Evolutionary conservation across 2,888 invertebrate species (phyloP), one percentile per base, ranked within the genome.

Genomic region (Aphidius colemani): DNA sequence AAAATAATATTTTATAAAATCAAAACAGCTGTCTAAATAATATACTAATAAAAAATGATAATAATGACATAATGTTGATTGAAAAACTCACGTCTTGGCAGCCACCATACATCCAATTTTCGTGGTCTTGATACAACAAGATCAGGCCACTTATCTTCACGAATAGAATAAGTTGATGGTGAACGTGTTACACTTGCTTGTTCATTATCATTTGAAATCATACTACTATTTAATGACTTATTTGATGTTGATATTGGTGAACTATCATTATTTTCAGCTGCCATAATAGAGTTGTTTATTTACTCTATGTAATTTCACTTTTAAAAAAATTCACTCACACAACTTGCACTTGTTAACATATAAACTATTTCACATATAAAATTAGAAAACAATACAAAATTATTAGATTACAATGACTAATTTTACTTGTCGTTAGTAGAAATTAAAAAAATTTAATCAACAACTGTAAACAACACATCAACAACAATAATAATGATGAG

Each of bases 161-260:
- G 78, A 51, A 85, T 81, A n/a, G 87, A 87, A 61, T 85, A 84
- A 64, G 85, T 79, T 48, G 88, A 87, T 8, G 87, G 85, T 40
- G 88, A 87, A 75, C 85, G 83, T 59, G 86, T 85, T 63, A 82
- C 78, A 74, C 77, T 84, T 77, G 60, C 56, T 46, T 58, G 58
- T 48, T 82, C 80, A 69, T 78, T 80, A 57, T 82, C 85, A 67
- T 85, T 85, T 49, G 85, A 84, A 49, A 84, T 77, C 68, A 84
- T 82, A 67, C 81, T 82, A 68, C 77, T 75, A 65, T 79, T 75
- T 62, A 81, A 73, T 51, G 81, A 81, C 69, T 79, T 82, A 66
- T 81, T 79, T 46, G 81, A 81, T 63, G 82, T 82, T 66, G 82
- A 82, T 67, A 82, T 77, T 68, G 82, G 81, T 72, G 79, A 75